Base-by-base conservation (phyloP, 2,888 invertebrate species). In the Hofmannophila pseudospretella region DNA sequence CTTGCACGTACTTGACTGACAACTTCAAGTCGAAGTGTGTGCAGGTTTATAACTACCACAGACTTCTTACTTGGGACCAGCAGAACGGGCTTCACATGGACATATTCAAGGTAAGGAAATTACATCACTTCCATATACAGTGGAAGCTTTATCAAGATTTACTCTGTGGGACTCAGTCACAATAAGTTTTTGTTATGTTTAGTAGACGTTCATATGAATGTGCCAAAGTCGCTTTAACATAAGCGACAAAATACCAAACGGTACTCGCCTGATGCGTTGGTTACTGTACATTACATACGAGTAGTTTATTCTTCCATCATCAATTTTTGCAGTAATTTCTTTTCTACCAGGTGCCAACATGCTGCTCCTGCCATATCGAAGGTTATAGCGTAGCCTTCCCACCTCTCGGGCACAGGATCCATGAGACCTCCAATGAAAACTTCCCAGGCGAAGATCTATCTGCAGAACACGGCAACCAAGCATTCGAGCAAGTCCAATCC, bases 21-120 rank as follows among this genome's bases (percentile, higher is more conserved):
- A 92, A 93, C 47, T 93, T 94, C 62, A 91, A 92, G 47, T 94
- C 95, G 0, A 91, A 93, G 51, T 95, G 95, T 62, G 89, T 91
- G 1, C 95, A 95, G 86, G 92, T 95, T 0, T 94, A 93, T 67
- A 94, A 94, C 60, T 94, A 94, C 55, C 95, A 95, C 57, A 88
- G 95, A 3, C 82, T 95, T 0, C 67, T 95, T 2, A 94, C 94
- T 0, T 95, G 95, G 94, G 94, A 94, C 59, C 91, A 93, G 45
- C 90, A 91, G 37, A 89, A 92, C 33, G 94, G 94, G 7, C 87
- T 95, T 1, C 94, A 94, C 50, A 93, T 94, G 89, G 95, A 94
- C 60, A 93, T 94, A 42, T 94, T 94, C 56, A 94, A 94, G 88
- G 93, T 92, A 69, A 43, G n/a, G n/a, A n/a, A n/a, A n/a, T n/a